A percentile compares a stretch with the other conserved stretches of the same genome.
These are phyloP conservation scores for Holocentrus rufus DNA, from an alignment of 2,797 vertebrate species.

Conservation along the genomic window DNA sequence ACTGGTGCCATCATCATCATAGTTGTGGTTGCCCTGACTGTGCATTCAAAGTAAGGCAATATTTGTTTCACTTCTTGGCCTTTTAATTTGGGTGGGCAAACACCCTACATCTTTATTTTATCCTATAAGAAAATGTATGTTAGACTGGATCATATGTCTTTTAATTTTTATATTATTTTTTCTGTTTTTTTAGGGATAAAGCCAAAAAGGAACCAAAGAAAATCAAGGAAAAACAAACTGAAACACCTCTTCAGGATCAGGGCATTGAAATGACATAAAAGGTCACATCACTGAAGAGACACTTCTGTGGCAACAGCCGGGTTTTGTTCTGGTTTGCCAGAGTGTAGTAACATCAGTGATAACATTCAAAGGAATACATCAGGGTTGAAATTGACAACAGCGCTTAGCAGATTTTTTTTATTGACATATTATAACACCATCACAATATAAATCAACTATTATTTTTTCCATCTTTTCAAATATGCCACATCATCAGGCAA, in stretches of 20 bases:
- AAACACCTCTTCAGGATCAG: conserved; percentile 55
- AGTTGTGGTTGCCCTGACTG: conserved; percentile 62
- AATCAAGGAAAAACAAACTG: conserved; percentile 41
- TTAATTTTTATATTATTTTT: neutral
- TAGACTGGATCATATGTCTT: neutral
- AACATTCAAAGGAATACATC: conserved; percentile 25
- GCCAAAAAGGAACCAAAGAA: conserved; percentile 45
- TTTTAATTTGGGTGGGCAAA: neutral
- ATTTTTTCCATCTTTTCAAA: neutral
- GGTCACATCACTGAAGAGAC: neutral
- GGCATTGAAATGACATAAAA: conserved; percentile 70
- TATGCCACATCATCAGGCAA: no score
- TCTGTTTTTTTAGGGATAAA: conserved; percentile 62
- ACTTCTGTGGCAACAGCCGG: neutral
- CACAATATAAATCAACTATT: conserved; percentile 4
- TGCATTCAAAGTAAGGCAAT: conserved; percentile 75
- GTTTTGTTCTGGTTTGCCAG: conserved; percentile 33
- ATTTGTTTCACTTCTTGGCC: neutral
- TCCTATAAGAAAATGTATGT: neutral
- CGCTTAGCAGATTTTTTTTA: conserved; percentile 15
- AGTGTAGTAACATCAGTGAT: conserved; percentile 10
- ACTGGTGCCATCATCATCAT: conserved; percentile 59
- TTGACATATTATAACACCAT: neutral
- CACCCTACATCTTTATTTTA: neutral
- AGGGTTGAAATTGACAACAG: neutral